Percentiles rank a stretch among this genome's conserved stretches.
Conservation (phyloP, 1,140 invertebrate genomes). For the Temnothorax curvispinosus region DNA sequence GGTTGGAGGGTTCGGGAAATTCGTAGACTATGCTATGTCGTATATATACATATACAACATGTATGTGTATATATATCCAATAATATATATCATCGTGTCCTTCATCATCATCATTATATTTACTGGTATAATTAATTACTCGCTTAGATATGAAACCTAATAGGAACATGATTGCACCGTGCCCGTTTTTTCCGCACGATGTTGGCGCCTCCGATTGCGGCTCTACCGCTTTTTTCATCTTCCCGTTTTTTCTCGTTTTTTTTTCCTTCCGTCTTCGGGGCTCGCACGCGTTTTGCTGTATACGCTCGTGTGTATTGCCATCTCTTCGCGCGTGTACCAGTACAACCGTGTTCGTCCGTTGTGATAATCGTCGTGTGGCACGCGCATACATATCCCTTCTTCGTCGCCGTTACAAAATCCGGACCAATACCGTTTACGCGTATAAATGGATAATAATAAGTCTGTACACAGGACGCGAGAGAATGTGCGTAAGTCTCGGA, state of each 20-base stretch:
- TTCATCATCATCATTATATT: slow-evolving; percentile 85
- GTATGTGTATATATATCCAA: slow-evolving; percentile 83
- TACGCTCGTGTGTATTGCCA: slow-evolving; percentile 63
- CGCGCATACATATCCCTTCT: background rate
- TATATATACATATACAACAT: slow-evolving; percentile 79
- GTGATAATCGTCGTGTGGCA: background rate
- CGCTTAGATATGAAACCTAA: slow-evolving; percentile 86
- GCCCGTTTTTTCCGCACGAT: slow-evolving; percentile 71
- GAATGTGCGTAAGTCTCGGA: slow-evolving; percentile 32
- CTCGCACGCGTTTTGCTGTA: slow-evolving; percentile 49
- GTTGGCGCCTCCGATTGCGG: slow-evolving; percentile 67
- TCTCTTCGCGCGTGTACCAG: slow-evolving; percentile 64
- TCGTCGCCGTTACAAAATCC: slow-evolving; percentile 63
- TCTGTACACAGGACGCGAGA: slow-evolving; percentile 54
- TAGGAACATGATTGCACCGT: slow-evolving; percentile 86
- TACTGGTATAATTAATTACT: slow-evolving; percentile 86
- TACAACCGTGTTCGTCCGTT: slow-evolving; percentile 57
- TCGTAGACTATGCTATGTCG: slow-evolving; percentile 81
- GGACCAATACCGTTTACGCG: slow-evolving; percentile 30
- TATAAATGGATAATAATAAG: slow-evolving; percentile 59
- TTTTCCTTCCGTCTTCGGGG: slow-evolving; percentile 40
- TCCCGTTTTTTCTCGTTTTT: slow-evolving; percentile 24
- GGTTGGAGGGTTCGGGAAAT: slow-evolving; percentile 47
- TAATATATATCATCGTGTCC: slow-evolving; percentile 85
- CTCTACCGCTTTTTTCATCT: slow-evolving; percentile 39